phyloP scores from a whole-genome alignment of 1,140 invertebrate species.

The Drosophila baimaii region DNA sequence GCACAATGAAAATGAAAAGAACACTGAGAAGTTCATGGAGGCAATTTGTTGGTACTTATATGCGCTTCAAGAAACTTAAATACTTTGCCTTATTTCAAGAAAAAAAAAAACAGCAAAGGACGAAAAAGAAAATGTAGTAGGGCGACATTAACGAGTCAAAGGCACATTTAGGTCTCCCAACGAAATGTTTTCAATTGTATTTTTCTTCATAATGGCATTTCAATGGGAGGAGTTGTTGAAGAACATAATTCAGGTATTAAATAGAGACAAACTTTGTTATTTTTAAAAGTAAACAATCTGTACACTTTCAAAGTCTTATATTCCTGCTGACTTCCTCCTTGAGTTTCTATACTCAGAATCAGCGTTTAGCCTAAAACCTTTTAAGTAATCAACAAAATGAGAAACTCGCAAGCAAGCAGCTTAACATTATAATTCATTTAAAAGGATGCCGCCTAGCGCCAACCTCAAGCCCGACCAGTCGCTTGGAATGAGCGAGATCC shows the following conservation, averaged over 20 bases:
- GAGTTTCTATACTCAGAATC: background rate
- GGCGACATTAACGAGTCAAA: background rate
- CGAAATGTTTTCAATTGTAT: background rate
- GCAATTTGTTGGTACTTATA: slow-evolving; percentile 21
- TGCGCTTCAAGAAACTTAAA: slow-evolving; percentile 18
- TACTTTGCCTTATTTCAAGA: slow-evolving; percentile 1
- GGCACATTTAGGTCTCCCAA: background rate
- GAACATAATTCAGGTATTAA: background rate
- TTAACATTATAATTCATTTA: slow-evolving; percentile 71
- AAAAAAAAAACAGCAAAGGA: background rate
- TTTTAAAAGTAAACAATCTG: background rate
- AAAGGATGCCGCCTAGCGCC: slow-evolving; percentile 51
- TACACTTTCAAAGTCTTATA: background rate
- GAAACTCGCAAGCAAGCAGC: slow-evolving; percentile 49
- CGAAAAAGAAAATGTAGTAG: background rate
- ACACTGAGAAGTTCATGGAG: slow-evolving; percentile 10
- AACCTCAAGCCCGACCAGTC: background rate
- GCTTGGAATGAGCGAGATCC: background rate
- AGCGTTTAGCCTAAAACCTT: slow-evolving; percentile 35
- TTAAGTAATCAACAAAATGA: slow-evolving; percentile 62
- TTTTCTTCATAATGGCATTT: background rate
- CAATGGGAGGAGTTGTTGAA: background rate
- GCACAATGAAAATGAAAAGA: slow-evolving; percentile 18
- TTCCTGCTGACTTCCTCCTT: background rate
- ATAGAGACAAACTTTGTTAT: background rate